Evolutionary conservation across 2,888 invertebrate species (phyloP).

Genomic region (Synergus itoensis): DNA sequence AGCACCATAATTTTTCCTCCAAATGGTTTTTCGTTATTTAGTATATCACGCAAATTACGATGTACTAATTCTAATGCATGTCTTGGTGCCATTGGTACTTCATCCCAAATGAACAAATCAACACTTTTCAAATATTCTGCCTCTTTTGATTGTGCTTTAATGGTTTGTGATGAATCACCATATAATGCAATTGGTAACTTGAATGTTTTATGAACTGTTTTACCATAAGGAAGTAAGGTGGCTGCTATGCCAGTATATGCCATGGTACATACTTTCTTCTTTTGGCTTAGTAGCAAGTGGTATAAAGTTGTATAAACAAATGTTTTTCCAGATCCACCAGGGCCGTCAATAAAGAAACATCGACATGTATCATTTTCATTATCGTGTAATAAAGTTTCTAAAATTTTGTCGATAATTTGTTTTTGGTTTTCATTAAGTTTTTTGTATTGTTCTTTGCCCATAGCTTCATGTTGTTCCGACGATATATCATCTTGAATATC

Average conservation of each 20-base stretch:
- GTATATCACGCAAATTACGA: slow-evolving; percentile 55
- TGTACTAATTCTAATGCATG: slow-evolving; percentile 57
- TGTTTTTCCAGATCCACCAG: slow-evolving; percentile 41
- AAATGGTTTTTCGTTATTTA: slow-evolving; percentile 56
- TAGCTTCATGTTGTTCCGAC: too few species aligned
- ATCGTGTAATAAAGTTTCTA: too few species aligned
- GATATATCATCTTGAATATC: too few species aligned
- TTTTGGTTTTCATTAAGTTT: slow-evolving; percentile 51
- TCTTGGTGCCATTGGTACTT: slow-evolving; percentile 58
- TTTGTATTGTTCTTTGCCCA: slow-evolving; percentile 20
- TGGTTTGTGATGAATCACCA: slow-evolving; percentile 51
- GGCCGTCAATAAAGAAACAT: slow-evolving; percentile 51
- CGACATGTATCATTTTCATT: too few species aligned
- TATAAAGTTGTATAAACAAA: slow-evolving; percentile 46
- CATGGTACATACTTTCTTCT: slow-evolving; percentile 55
- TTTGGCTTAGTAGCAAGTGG: slow-evolving; percentile 42
- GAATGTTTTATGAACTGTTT: slow-evolving; percentile 71
- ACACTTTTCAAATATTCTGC: slow-evolving; percentile 49
- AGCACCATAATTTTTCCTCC: slow-evolving; percentile 56
- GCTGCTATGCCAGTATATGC: slow-evolving; percentile 70
- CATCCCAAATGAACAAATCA: slow-evolving; percentile 58
- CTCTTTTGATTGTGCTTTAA: slow-evolving; percentile 55
- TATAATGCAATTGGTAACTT: slow-evolving; percentile 55
- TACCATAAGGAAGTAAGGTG: slow-evolving; percentile 69
- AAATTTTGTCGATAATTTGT: slow-evolving; percentile 54